Conservation (phyloP, 1,140 invertebrate species). For the Teleogryllus occipitalis region DNA sequence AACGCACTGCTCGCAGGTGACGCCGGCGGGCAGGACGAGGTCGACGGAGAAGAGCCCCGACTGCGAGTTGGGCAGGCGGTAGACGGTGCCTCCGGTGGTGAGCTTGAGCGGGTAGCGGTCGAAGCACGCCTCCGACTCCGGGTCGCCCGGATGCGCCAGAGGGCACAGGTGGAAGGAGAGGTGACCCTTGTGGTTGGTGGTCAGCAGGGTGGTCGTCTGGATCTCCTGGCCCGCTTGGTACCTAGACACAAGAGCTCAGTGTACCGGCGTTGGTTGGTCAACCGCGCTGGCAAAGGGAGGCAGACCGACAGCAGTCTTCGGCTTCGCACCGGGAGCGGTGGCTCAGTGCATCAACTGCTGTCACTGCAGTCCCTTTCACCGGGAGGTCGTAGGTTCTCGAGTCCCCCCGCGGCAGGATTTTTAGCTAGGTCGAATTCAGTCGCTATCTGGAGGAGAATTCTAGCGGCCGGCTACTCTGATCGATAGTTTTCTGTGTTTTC, state of each 20-base stretch:
- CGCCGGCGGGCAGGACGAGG: conserved; percentile 31
- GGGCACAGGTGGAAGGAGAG: conserved; percentile 38
- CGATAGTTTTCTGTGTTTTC: no score
- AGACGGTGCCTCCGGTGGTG: conserved; percentile 42
- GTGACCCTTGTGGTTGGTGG: conserved; percentile 33
- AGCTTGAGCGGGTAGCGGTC: conserved; percentile 29
- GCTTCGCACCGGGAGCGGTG: no score
- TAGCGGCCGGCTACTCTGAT: no score
- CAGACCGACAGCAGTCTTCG: no score
- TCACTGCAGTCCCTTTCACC: no score
- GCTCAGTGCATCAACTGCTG: no score
- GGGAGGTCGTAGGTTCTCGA: no score
- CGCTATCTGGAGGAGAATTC: no score
- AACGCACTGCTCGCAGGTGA: conserved; percentile 41
- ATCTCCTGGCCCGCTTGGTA: conserved; percentile 26
- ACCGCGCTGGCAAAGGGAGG: no score
- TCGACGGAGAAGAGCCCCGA: conserved; percentile 27
- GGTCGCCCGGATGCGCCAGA: conserved; percentile 26
- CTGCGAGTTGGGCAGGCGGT: neutral
- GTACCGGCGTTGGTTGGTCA: no score
- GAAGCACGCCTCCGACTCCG: conserved; percentile 36
- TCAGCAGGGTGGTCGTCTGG: conserved; percentile 29
- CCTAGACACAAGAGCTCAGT: neutral
- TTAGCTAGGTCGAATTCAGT: no score
- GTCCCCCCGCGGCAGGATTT: no score